Conservation (phyloP, 2,888 invertebrate genomes). For the Aricia artaxerxes region DNA sequence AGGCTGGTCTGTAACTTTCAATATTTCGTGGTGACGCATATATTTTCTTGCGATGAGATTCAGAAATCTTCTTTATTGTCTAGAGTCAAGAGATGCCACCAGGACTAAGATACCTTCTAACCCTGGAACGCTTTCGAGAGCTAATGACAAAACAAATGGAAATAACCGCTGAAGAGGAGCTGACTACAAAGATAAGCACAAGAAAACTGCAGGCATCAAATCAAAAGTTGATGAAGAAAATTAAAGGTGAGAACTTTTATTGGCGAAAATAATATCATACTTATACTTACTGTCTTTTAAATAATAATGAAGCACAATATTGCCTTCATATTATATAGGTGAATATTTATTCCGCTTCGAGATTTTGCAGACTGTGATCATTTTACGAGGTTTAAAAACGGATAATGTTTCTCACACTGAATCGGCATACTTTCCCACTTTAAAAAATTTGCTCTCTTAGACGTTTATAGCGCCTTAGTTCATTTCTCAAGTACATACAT, state of each 20-base stretch:
- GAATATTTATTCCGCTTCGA: too few relatives aligned
- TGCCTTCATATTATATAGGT: too few relatives aligned
- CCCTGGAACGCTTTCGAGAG: slow-evolving; percentile 62
- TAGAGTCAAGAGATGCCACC: slow-evolving; percentile 38
- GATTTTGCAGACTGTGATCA: too few relatives aligned
- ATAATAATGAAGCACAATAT: too few relatives aligned
- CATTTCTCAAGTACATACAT: too few relatives aligned
- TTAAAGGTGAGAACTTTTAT: slow-evolving; percentile 54
- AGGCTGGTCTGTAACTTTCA: background rate
- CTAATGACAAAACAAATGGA: slow-evolving; percentile 65
- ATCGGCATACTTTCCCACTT: too few relatives aligned
- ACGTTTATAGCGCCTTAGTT: too few relatives aligned
- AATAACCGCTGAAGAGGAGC: slow-evolving; percentile 72
- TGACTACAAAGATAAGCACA: slow-evolving; percentile 62
- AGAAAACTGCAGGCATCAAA: slow-evolving; percentile 70
- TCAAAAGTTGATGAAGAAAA: slow-evolving; percentile 57
- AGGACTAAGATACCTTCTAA: slow-evolving; percentile 56
- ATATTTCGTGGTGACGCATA: background rate
- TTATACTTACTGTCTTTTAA: too few relatives aligned
- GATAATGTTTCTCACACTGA: too few relatives aligned
- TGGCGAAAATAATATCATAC: too few relatives aligned
- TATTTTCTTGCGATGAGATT: background rate
- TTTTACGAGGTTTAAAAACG: too few relatives aligned
- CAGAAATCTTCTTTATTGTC: background rate
- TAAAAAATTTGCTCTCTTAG: too few relatives aligned